Evolutionary conservation across 2,113 vertebrate species (phyloP), one percentile per base, ranked within the genome.

Genomic region (Chrysemys picta): DNA sequence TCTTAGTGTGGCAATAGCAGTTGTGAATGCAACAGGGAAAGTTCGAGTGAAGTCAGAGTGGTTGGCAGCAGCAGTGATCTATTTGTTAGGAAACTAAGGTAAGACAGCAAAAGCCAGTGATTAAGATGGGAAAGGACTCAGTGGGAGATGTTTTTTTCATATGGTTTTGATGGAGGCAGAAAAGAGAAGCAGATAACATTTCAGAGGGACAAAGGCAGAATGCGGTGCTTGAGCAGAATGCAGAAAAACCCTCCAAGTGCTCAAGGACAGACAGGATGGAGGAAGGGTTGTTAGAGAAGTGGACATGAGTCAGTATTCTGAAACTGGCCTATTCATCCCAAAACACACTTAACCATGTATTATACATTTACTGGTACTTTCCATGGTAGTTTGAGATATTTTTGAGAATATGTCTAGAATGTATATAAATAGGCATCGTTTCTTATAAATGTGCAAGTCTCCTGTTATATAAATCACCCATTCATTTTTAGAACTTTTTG

Each of bases 261-360:
- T 94, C 50, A 90, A 89, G 5, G 92, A 31, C 42, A 82, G 92
- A 80, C n/a, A 4, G 10, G 10, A 62, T 76, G 49, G 90, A 85
- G n/a, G 17, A 10, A 85, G 25, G 81, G 89, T 86, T 8, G 25
- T 53, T 91, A 14, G 42, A 8, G 13, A 22, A n/a, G 38, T 25
- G 72, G 92, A 16, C 25, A 79, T 1, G 14, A 89, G 53, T 31
- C 47, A 91, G 59, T 50, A 88, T 82, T 91, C 88, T 96, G 92
- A 96, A 95, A 95, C 24, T 49, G 84, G 78, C 31, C 69, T 59
- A 57, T 25, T 95, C 80, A 88, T 80, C 93, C 59, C 75, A 92
- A 90, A 95, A 93, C 59, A 89, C 14, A n/a, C 11, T 76, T 17
- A 89, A 80, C 4, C n/a, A 85, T 3, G 38, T 35, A 65, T 87